Evolutionary conservation across 1,140 invertebrate species (phyloP).

Genomic region (Spodoptera litura): DNA sequence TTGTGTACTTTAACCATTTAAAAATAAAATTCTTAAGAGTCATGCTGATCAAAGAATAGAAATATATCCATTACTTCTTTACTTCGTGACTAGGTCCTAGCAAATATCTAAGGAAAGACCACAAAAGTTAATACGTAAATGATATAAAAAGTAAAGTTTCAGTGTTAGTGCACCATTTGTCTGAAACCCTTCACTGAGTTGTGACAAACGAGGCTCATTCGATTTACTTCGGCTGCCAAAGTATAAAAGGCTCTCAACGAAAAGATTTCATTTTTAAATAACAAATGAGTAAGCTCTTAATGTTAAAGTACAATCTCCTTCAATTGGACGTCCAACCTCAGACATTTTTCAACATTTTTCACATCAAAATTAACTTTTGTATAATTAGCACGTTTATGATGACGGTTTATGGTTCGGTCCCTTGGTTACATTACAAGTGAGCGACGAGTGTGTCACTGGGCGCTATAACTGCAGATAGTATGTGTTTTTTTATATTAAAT

Average conservation of each 20-base stretch:
- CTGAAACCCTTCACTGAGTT: constrained; percentile 9
- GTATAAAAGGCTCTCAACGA: constrained; percentile 22
- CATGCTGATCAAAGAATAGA: too few relatives aligned
- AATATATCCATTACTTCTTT: too few relatives aligned
- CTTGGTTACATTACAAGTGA: constrained; percentile 3
- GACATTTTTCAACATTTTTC: constrained; percentile 23
- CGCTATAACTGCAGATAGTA: too few relatives aligned
- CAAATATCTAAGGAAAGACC: neutral
- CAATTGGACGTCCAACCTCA: constrained; percentile 23
- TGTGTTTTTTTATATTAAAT: too few relatives aligned
- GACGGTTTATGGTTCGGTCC: neutral
- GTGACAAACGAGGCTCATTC: constrained; percentile 31
- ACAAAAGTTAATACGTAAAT: neutral
- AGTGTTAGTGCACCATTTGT: constrained; percentile 6
- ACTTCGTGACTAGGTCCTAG: too few relatives aligned
- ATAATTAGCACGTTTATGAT: neutral
- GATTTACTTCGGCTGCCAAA: constrained; percentile 21
- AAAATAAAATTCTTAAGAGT: too few relatives aligned
- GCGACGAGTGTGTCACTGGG: neutral
- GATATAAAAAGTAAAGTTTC: neutral
- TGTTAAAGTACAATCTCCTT: constrained; percentile 13
- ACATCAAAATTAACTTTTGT: constrained; percentile 20
- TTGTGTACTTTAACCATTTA: too few relatives aligned
- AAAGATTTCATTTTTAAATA: constrained; percentile 35
- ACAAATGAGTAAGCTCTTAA: neutral